Conservation (phyloP, 2,797 vertebrate genomes). For the Chromobotia macracanthus region DNA sequence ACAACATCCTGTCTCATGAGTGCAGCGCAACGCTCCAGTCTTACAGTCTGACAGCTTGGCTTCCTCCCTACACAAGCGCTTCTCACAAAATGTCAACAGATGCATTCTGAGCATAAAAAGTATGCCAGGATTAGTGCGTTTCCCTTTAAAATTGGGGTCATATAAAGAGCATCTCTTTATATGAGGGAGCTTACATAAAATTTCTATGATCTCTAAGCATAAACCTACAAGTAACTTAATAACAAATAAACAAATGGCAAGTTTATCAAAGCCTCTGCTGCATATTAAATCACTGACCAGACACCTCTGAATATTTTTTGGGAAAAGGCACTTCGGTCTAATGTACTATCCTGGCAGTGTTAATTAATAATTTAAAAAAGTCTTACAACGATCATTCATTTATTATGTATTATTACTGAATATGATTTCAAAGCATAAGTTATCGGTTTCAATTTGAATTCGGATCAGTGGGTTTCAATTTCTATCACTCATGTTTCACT, state of each 20-base stretch:
- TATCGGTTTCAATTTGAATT: neutral
- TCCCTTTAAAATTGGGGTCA: slow-evolving; percentile 12
- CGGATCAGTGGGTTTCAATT: neutral
- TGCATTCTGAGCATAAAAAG: slow-evolving; percentile 5
- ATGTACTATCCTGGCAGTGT: neutral
- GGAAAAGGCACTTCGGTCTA: neutral
- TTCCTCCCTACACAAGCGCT: slow-evolving; percentile 68
- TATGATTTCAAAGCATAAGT: neutral
- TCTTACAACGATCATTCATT: neutral
- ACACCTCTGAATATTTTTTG: neutral
- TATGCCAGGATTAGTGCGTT: neutral
- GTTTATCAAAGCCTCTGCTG: neutral
- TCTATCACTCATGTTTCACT: neutral
- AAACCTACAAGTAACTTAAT: slow-evolving; percentile 14
- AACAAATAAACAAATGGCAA: neutral
- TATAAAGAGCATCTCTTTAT: slow-evolving; percentile 30
- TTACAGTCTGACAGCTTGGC: slow-evolving; percentile 67
- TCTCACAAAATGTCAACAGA: slow-evolving; percentile 32
- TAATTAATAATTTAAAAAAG: neutral
- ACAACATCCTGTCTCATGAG: slow-evolving; percentile 76
- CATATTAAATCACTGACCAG: neutral
- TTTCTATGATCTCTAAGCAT: neutral
- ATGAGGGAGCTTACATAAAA: slow-evolving; percentile 16
- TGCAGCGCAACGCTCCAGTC: slow-evolving; percentile 52
- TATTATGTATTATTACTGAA: neutral